Evolutionary conservation across 35 echinoderm and acorn worm genomes (phyloP), one percentile per base, ranked within the genome.

Genomic region (Heliocidaris erythrogramma): DNA sequence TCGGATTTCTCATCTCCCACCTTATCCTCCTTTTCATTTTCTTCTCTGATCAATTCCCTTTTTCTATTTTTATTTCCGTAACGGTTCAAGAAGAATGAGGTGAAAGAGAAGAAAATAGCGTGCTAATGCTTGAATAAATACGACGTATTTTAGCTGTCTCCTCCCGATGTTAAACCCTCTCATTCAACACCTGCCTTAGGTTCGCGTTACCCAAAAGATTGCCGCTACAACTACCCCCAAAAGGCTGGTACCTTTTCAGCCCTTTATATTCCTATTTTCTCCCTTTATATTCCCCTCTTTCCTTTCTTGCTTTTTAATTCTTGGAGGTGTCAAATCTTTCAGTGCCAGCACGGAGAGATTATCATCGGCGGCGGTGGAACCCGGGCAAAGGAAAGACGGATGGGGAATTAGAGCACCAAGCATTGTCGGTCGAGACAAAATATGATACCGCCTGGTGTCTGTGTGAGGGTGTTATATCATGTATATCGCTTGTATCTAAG

Each of bases 81-180:
- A 47, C 47, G 65, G 65, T 78, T 78, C 65, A 78, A 4, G 65
- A 78, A 78, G 65, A 78, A 78, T n/a, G 65, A n/a, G 65, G 17
- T 2, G 3, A 27, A 32, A 89, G 87, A 89, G 47, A 48, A n/a
- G 29, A 89, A 89, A 89, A 89, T 42, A 89, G 87, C 87, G 31
- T 89, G 31, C 87, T 89, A 89, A 89, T 89, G 87, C 87, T 89
- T 89, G 87, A 89, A 89, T 89, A 89, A 89, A 89, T 89, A 89
- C 87, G 30, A 89, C 87, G 32, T 30, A 89, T 89, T 89, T 89
- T 48, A 27, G 31, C 87, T 89, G 87, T 89, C 87, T 89, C 31
- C 87, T 89, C 3, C 32, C 12, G 87, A 47, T 89, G 31, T 32
- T 32, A 89, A 89, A 32, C 31, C 87, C 29, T 47, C 87, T 89